Evolutionary conservation across 2,888 invertebrate species (phyloP).

Genomic region (Dynastes grantii): DNA sequence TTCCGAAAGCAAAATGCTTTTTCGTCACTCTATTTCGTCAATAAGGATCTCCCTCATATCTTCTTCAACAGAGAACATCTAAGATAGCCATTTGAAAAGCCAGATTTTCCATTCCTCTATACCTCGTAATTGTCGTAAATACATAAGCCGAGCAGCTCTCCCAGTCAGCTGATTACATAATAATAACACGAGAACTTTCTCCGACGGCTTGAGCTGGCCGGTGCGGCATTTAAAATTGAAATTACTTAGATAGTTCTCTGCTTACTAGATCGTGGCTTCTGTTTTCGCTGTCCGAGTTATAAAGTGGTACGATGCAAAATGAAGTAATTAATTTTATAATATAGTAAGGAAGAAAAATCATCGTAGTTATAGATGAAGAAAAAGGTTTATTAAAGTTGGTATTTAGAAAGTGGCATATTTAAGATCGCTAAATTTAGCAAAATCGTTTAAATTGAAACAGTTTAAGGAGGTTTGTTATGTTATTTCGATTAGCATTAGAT

Average conservation of each 20-base stretch:
- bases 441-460: too few relatives aligned
- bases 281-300: background rate
- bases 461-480: too few relatives aligned
- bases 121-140: background rate
- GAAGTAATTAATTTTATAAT: background rate
- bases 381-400: too few relatives aligned
- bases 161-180: conserved; percentile 6
- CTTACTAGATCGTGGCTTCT: background rate
- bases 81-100: background rate
- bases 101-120: background rate
- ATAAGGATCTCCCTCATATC: too few relatives aligned
- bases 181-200: conserved; percentile 5
- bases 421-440: too few relatives aligned
- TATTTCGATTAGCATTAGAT: too few relatives aligned
- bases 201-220: background rate
- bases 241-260: background rate
- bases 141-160: background rate
- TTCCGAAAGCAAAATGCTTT: too few relatives aligned
- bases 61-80: too few relatives aligned
- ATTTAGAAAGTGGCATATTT: too few relatives aligned
- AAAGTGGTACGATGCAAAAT: background rate
- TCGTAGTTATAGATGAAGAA: too few relatives aligned
- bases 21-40: too few relatives aligned
- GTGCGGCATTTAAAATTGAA: conserved; percentile 8
- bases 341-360: background rate